These are phyloP conservation scores for Anthrax anthrax DNA, from an alignment of 2,888 invertebrate genomes.

Conservation along the genomic window DNA sequence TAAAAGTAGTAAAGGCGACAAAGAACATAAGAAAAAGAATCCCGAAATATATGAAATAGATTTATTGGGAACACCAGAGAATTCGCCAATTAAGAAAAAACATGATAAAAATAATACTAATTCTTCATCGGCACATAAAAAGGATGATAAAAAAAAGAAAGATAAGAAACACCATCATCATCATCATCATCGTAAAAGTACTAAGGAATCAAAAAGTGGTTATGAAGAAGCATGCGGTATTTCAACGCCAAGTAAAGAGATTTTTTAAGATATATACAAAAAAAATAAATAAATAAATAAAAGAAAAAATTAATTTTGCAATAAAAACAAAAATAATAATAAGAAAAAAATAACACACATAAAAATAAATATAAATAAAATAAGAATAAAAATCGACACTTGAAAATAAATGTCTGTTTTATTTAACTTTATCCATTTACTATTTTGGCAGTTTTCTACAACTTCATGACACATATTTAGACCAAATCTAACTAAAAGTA, in stretches of 20 bases:
- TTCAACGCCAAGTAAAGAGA: slow-evolving; percentile 81
- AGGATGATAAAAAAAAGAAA: slow-evolving; percentile 26
- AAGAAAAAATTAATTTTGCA: no score
- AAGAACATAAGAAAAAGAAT: slow-evolving; percentile 15
- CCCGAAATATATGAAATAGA: slow-evolving; percentile 17
- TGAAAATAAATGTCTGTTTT: no score
- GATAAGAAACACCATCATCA: slow-evolving; percentile 33
- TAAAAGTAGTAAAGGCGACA: slow-evolving; percentile 18
- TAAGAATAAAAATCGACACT: no score
- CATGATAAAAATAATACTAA: slow-evolving; percentile 15
- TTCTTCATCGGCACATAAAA: slow-evolving; percentile 14
- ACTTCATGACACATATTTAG: no score
- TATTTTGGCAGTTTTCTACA: no score
- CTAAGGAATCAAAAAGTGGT: slow-evolving; percentile 40
- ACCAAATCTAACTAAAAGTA: no score
- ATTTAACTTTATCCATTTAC: no score
- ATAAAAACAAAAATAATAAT: no score
- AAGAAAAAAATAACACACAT: no score
- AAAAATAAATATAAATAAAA: no score
- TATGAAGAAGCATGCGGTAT: slow-evolving; percentile 87
- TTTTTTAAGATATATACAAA: slow-evolving; percentile 35
- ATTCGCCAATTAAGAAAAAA: slow-evolving; percentile 30
- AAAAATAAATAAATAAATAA: no score
- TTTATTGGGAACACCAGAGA: slow-evolving; percentile 30
- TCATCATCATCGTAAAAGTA: slow-evolving; percentile 18